Conservation (phyloP, 1,140 invertebrate species). For the Nylanderia fulva region DNA sequence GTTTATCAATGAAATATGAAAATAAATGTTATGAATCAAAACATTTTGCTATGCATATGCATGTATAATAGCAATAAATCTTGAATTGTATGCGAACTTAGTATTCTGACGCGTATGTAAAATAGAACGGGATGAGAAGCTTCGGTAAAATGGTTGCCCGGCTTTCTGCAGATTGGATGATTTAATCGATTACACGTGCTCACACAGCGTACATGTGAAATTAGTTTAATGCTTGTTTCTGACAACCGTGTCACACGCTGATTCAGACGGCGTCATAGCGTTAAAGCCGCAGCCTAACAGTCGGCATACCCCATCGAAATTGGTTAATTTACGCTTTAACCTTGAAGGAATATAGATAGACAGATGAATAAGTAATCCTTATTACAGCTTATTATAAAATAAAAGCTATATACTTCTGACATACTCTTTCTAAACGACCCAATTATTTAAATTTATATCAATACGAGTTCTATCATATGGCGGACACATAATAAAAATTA, state of each 20-base stretch:
- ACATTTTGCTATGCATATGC: not conserved
- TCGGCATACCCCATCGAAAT: constrained; percentile 19
- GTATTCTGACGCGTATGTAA: not conserved
- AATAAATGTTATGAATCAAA: not conserved
- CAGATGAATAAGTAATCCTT: not conserved
- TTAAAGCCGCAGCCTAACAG: constrained; percentile 6
- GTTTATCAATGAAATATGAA: not conserved
- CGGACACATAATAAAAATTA: not conserved
- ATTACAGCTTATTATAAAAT: not conserved
- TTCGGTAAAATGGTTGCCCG: not conserved
- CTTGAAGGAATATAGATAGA: not conserved
- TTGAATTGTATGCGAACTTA: not conserved
- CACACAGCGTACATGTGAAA: constrained; percentile 23
- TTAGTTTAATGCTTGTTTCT: constrained; percentile 55
- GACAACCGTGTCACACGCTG: constrained; percentile 41
- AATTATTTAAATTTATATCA: not conserved
- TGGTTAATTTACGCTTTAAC: constrained; percentile 11
- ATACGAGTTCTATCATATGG: too few relatives aligned
- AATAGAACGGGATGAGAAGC: not conserved
- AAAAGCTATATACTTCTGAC: not conserved
- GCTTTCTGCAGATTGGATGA: constrained; percentile 36
- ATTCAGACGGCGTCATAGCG: constrained; percentile 48
- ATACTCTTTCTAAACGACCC: not conserved
- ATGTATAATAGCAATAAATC: constrained; percentile 11
- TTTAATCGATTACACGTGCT: constrained; percentile 40